Evolutionary conservation across 2,113 vertebrate genomes (phyloP).

Genomic region (Sceloporus tristichus): DNA sequence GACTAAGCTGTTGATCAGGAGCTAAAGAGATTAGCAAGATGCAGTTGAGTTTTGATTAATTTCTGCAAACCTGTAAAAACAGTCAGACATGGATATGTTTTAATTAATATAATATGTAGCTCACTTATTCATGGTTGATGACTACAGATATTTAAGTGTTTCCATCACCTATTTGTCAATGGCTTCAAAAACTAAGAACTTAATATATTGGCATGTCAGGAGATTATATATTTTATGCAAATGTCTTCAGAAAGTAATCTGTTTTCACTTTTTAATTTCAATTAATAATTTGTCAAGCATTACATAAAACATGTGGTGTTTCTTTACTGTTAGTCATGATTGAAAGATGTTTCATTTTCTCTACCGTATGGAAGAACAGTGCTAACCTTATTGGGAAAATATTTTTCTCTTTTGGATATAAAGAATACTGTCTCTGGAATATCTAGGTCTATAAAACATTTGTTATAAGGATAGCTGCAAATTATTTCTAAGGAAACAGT

Average conservation of each 20-base stretch:
- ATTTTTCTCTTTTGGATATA: background rate
- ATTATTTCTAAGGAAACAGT: background rate
- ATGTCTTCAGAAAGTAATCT: slow-evolving; percentile 22
- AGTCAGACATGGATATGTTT: slow-evolving; percentile 26
- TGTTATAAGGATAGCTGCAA: slow-evolving; percentile 11
- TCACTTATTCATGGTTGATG: slow-evolving; percentile 41
- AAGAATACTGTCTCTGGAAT: background rate
- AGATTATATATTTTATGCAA: slow-evolving; percentile 37
- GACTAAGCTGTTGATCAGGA: slow-evolving; percentile 5
- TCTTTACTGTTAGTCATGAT: slow-evolving; percentile 2
- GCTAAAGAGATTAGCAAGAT: slow-evolving; percentile 5
- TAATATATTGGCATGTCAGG: slow-evolving; percentile 32
- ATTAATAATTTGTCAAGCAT: slow-evolving; percentile 31
- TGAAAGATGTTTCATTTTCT: slow-evolving; percentile 27
- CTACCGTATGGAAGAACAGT: slow-evolving; percentile 11
- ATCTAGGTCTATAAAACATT: background rate
- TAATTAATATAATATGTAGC: slow-evolving; percentile 25
- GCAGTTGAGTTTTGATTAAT: slow-evolving; percentile 18
- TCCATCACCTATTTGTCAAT: slow-evolving; percentile 18
- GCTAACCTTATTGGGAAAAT: slow-evolving; percentile 14
- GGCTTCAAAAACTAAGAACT: slow-evolving; percentile 36
- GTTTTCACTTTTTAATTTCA: slow-evolving; percentile 37
- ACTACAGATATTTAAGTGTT: slow-evolving; percentile 33
- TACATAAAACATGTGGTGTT: background rate
- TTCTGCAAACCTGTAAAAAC: slow-evolving; percentile 18